These are phyloP conservation scores for Papilio helenus DNA, from an alignment of 1,140 invertebrate genomes.

Conservation along the genomic window DNA sequence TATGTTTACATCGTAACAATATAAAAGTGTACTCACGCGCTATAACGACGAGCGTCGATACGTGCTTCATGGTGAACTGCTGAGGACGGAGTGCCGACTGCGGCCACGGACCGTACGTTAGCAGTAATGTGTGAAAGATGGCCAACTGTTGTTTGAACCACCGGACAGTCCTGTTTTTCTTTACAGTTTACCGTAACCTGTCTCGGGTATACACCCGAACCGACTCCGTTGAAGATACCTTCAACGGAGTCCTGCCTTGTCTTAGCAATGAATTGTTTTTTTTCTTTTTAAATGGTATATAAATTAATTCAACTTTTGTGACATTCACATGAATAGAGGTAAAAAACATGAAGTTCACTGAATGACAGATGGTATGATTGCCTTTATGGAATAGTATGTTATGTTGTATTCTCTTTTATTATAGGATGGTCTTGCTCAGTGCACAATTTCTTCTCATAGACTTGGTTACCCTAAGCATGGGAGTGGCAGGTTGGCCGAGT, in stretches of 20 bases:
- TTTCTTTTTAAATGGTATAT: too few relatives aligned
- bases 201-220: too few relatives aligned
- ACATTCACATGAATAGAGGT: too few relatives aligned
- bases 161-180: constrained; percentile 24
- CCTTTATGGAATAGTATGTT: background rate
- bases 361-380: background rate
- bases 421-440: background rate
- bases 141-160: background rate
- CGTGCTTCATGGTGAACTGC: constrained; percentile 63
- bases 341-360: too few relatives aligned
- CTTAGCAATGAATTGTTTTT: background rate
- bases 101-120: constrained; percentile 85
- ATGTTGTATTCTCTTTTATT: background rate
- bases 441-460: background rate
- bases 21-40: constrained; percentile 63
- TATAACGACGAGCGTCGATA: constrained; percentile 65
- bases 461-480: constrained; percentile 21
- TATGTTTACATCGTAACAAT: constrained; percentile 42
- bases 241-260: background rate
- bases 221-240: too few relatives aligned
- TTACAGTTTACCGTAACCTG: constrained; percentile 8
- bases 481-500: constrained; percentile 23
- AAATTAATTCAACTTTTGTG: too few relatives aligned
- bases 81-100: constrained; percentile 52
- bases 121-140: constrained; percentile 26